These are phyloP conservation scores for Zophobas atratus DNA, from an alignment of 1,140 invertebrate species.

Conservation along the genomic window DNA sequence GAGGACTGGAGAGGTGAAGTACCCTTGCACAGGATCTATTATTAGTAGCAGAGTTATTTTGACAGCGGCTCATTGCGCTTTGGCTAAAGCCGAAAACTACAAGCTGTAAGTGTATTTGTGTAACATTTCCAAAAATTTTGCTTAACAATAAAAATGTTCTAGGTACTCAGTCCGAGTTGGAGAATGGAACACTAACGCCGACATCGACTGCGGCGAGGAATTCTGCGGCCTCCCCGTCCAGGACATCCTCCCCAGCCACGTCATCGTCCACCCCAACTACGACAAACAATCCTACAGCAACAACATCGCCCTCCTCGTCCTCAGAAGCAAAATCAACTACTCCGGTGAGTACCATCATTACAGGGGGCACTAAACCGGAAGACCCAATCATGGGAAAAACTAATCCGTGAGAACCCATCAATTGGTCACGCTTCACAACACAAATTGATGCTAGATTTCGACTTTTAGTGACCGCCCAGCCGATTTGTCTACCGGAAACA, in stretches of 20 bases:
- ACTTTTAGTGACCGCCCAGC: conserved; percentile 70
- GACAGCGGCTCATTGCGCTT: conserved; percentile 81
- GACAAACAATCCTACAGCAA: conserved; percentile 78
- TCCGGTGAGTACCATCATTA: conserved; percentile 70
- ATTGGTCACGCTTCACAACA: conserved; percentile 28
- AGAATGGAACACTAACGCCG: conserved; percentile 75
- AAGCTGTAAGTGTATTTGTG: conserved; percentile 70
- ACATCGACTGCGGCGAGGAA: conserved; percentile 78
- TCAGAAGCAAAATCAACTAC: conserved; percentile 77
- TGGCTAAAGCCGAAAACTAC: conserved; percentile 78
- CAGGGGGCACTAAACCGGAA: conserved; percentile 7
- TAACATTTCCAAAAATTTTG: neutral
- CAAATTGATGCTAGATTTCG: conserved; percentile 19
- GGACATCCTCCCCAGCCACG: conserved; percentile 76
- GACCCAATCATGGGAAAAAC: neutral
- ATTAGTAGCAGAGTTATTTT: conserved; percentile 75
- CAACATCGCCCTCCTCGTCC: conserved; percentile 78
- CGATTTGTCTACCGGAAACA: conserved; percentile 70
- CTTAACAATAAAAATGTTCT: conserved; percentile 3
- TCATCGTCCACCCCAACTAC: conserved; percentile 79
- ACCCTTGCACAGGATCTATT: conserved; percentile 80
- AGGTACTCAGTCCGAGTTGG: conserved; percentile 73
- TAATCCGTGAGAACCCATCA: conserved; percentile 19
- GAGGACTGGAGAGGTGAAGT: conserved; percentile 74
- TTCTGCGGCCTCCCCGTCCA: conserved; percentile 78